These are phyloP conservation scores for Nasua narica DNA, from an alignment of 2,797 vertebrate species.

Conservation along the genomic window DNA sequence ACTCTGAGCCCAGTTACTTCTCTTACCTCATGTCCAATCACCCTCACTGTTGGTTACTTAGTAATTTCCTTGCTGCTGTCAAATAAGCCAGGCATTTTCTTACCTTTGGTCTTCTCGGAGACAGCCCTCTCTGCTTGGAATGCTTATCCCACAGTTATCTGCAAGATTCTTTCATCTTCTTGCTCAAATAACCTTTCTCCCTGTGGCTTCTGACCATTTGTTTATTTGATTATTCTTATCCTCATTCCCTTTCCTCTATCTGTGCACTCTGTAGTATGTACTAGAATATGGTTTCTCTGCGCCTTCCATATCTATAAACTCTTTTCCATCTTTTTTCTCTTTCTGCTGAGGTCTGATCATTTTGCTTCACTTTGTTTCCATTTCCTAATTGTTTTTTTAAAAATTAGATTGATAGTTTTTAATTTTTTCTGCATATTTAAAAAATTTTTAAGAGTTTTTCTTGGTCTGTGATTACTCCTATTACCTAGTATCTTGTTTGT, in stretches of 20 bases:
- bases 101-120: not conserved
- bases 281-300: not conserved
- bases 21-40: not conserved
- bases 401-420: not conserved
- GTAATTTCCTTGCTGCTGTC: not conserved
- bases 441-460: not conserved
- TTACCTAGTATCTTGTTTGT: not conserved
- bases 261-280: not conserved
- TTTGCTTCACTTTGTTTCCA: not conserved
- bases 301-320: not conserved
- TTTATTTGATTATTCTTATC: not conserved
- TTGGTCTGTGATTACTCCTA: not conserved
- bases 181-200: not conserved
- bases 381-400: not conserved
- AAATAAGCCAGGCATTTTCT: not conserved
- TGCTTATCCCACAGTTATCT: not conserved
- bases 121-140: not conserved
- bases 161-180: not conserved
- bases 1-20: not conserved
- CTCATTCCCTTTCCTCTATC: not conserved
- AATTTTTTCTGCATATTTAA: not conserved
- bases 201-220: not conserved
- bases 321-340: not conserved
- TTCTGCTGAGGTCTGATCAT: not conserved
- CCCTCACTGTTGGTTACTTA: not conserved